These are phyloP conservation scores for Natrix natrix DNA, from an alignment of 2,797 vertebrate species.

Conservation along the genomic window DNA sequence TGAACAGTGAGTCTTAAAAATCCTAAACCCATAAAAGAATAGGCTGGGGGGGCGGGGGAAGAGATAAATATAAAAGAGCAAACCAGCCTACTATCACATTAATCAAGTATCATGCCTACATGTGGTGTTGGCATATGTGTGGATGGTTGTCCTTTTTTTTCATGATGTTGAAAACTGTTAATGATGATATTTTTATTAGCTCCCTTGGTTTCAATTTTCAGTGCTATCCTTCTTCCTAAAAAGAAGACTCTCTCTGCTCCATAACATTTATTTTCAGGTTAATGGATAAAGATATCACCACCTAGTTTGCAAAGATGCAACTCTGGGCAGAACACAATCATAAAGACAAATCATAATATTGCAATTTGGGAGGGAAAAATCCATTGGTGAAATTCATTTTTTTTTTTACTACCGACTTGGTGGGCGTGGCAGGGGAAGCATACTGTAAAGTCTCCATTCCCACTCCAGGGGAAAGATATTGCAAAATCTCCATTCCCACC, in stretches of 20 bases:
- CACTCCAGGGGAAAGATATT: too few relatives aligned
- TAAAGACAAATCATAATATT: not conserved
- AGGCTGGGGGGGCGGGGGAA: too few relatives aligned
- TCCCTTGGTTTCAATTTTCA: not conserved
- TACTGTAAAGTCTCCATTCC: too few relatives aligned
- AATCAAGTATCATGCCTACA: not conserved
- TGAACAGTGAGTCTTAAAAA: not conserved
- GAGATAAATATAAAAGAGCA: not conserved
- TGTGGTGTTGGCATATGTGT: not conserved
- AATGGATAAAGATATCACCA: not conserved
- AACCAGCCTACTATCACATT: not conserved
- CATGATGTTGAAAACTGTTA: not conserved
- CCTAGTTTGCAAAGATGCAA: not conserved
- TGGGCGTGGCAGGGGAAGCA: too few relatives aligned
- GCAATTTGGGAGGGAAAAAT: not conserved
- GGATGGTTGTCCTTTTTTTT: not conserved
- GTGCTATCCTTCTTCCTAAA: not conserved
- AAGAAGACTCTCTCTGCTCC: not conserved
- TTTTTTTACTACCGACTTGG: too few relatives aligned
- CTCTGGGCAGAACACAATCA: not conserved
- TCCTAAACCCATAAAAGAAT: not conserved
- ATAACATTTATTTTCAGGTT: not conserved
- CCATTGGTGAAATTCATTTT: too few relatives aligned
- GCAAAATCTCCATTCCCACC: too few relatives aligned
- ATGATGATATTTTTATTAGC: not conserved